These are phyloP conservation scores for Ichneumoninae sp. DNA, from an alignment of 2,888 invertebrate genomes.

Conservation along the genomic window DNA sequence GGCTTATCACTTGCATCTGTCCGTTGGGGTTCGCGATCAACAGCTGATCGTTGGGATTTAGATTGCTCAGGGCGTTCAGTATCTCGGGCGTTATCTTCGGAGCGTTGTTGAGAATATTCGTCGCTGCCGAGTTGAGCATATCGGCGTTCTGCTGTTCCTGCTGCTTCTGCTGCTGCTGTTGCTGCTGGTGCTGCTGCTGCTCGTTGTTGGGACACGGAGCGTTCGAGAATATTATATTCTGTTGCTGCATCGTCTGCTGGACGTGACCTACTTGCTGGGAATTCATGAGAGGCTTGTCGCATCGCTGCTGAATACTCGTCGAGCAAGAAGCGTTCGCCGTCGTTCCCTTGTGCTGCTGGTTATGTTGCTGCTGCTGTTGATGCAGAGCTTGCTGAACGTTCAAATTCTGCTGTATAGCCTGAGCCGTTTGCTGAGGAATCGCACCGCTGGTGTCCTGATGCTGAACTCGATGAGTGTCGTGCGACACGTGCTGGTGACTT, in stretches of 20 bases:
- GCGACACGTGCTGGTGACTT: slow-evolving; percentile 74
- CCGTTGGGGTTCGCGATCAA: slow-evolving; percentile 83
- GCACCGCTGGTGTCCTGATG: slow-evolving; percentile 68
- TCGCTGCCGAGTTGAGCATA: slow-evolving; percentile 79
- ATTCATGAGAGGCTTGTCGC: slow-evolving; percentile 70
- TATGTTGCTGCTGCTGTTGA: slow-evolving; percentile 71
- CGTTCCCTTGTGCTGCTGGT: slow-evolving; percentile 69
- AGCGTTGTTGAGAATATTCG: slow-evolving; percentile 81
- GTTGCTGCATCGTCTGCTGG: slow-evolving; percentile 70
- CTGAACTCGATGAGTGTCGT: slow-evolving; percentile 74
- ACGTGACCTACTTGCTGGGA: slow-evolving; percentile 50
- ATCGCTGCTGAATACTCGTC: slow-evolving; percentile 68
- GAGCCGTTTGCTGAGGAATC: slow-evolving; percentile 66
- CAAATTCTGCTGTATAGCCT: slow-evolving; percentile 74
- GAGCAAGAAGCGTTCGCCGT: slow-evolving; percentile 58
- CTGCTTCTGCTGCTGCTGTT: slow-evolving; percentile 72
- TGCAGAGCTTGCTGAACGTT: slow-evolving; percentile 74
- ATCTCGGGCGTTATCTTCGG: slow-evolving; percentile 83
- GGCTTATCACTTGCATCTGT: slow-evolving; percentile 83
- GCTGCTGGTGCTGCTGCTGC: slow-evolving; percentile 73
- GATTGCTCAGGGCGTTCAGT: slow-evolving; percentile 81
- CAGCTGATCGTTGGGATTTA: slow-evolving; percentile 83
- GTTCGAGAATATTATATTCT: slow-evolving; percentile 81
- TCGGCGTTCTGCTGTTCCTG: slow-evolving; percentile 73
- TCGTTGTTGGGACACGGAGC: slow-evolving; percentile 70